These are phyloP conservation scores for Protobothrops flavoviridis DNA, from an alignment of 2,113 vertebrate genomes.

Conservation along the genomic window DNA sequence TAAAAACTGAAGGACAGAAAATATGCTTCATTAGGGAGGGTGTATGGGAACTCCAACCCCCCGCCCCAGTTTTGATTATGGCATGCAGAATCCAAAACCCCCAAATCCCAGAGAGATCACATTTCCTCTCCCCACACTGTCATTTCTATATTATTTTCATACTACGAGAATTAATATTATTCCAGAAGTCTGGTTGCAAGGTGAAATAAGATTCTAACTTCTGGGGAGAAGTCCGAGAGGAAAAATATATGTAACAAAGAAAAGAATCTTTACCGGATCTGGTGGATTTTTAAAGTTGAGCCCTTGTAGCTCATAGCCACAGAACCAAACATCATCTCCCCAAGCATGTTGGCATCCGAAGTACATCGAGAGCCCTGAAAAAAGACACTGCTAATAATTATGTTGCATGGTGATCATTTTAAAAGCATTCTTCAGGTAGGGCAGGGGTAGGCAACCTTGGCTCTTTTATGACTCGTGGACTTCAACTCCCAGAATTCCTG, in stretches of 20 bases:
- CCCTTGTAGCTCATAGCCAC: conserved; percentile 99
- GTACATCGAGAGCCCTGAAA: conserved; percentile 85
- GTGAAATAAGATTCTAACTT: background rate
- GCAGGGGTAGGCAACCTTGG: too few species aligned
- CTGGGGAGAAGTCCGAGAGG: background rate
- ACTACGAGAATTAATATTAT: background rate
- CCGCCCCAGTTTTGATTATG: background rate
- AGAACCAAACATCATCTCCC: conserved; percentile 99
- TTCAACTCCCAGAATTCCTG: too few species aligned
- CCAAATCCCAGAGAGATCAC: background rate
- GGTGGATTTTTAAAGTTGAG: conserved; percentile 96
- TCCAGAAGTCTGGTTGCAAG: background rate
- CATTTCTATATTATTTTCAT: background rate
- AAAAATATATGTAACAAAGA: background rate
- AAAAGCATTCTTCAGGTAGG: background rate
- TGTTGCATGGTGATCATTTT: background rate
- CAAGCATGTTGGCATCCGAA: conserved; percentile 96
- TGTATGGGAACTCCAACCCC: background rate
- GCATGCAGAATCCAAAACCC: too few species aligned
- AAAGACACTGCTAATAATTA: background rate
- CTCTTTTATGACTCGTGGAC: too few species aligned
- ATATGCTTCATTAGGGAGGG: background rate
- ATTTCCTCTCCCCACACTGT: background rate
- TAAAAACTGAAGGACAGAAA: background rate
- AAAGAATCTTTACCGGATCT: conserved; percentile 85